Conservation (phyloP, 1,140 invertebrate species). For the Trachymyrmex septentrionalis region DNA sequence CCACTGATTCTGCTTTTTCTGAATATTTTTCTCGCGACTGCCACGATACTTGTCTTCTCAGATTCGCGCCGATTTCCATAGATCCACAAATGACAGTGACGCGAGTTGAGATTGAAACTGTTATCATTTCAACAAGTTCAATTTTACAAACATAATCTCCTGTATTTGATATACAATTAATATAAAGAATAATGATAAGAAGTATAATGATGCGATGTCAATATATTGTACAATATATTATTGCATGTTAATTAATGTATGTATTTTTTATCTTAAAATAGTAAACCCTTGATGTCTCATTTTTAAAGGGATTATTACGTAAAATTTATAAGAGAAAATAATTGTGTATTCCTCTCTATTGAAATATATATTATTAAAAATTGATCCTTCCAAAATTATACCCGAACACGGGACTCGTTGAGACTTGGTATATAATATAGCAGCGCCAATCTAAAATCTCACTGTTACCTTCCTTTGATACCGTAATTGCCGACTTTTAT, state of each 20-base stretch:
- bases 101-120: neutral
- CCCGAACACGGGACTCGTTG: neutral
- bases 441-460: constrained; percentile 11
- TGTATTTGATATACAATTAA: neutral
- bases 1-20: constrained; percentile 25
- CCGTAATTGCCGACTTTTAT: constrained; percentile 57
- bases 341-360: neutral
- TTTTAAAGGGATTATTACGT: neutral
- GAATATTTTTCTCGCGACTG: neutral
- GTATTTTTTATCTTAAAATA: neutral
- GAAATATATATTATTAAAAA: constrained; percentile 12
- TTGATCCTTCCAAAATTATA: constrained; percentile 31
- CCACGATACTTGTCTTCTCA: constrained; percentile 21
- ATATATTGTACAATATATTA: neutral
- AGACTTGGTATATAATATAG: constrained; percentile 23
- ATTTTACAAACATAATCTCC: neutral
- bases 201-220: no score
- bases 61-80: constrained; percentile 24
- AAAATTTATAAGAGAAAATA: neutral
- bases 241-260: neutral
- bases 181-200: neutral
- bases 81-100: neutral
- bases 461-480: constrained; percentile 41
- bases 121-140: neutral
- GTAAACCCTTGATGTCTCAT: neutral